Conservation (phyloP, 1,140 invertebrate species). For the Panagrolaimus sp. region DNA sequence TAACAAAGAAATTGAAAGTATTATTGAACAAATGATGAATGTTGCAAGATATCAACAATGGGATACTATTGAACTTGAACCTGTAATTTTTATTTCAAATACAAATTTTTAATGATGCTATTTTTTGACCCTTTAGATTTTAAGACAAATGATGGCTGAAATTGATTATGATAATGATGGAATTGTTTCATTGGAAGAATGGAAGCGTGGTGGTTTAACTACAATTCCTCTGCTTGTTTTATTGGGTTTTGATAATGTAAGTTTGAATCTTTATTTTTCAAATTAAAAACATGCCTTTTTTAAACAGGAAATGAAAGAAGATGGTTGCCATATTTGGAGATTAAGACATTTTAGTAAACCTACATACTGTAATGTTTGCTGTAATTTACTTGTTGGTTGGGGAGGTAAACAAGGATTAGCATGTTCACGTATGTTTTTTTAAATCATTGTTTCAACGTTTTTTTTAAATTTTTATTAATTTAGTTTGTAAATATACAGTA, state of each 20-base stretch:
- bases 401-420: slow-evolving; percentile 90
- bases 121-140: slow-evolving; percentile 68
- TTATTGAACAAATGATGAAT: slow-evolving; percentile 96
- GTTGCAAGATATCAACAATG: slow-evolving; percentile 93
- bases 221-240: slow-evolving; percentile 88
- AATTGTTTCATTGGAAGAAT: slow-evolving; percentile 91
- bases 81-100: slow-evolving; percentile 68
- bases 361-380: slow-evolving; percentile 89
- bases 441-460: not conserved
- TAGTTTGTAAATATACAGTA: slow-evolving; percentile 95
- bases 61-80: slow-evolving; percentile 89
- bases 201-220: slow-evolving; percentile 89
- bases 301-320: slow-evolving; percentile 84
- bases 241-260: slow-evolving; percentile 71
- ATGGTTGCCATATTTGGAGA: slow-evolving; percentile 91
- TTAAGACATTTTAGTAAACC: slow-evolving; percentile 89
- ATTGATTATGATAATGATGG: slow-evolving; percentile 96
- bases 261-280: not conserved
- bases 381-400: slow-evolving; percentile 83
- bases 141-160: slow-evolving; percentile 97
- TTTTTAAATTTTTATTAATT: slow-evolving; percentile 21
- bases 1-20: slow-evolving; percentile 88
- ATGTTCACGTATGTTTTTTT: slow-evolving; percentile 70
- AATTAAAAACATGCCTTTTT: slow-evolving; percentile 19
- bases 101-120: slow-evolving; percentile 7